Conservation (phyloP, 2,888 invertebrate species). For the Octonoba sinensis region DNA sequence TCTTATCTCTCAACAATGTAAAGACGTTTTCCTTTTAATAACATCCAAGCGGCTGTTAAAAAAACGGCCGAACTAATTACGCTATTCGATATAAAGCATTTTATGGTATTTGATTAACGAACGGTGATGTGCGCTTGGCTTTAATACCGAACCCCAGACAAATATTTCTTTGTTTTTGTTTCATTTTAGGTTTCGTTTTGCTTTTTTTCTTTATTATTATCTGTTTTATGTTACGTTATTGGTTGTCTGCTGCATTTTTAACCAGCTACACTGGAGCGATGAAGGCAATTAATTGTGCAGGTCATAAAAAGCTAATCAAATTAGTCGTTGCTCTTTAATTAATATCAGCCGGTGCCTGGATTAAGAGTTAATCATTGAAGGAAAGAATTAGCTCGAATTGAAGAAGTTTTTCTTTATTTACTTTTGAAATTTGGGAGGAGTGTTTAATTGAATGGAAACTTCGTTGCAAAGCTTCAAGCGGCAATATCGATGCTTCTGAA, state of each 20-base stretch:
- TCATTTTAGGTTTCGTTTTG: not conserved
- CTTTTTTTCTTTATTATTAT: not conserved
- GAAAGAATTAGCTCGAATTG: no score
- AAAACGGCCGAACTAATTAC: conserved; percentile 26
- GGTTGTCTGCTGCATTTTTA: not conserved
- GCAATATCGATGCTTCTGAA: no score
- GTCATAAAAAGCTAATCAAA: conserved; percentile 28
- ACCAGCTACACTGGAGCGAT: not conserved
- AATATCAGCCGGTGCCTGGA: not conserved
- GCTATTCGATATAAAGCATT: conserved; percentile 21
- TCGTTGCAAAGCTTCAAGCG: no score
- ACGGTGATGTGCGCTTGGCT: not conserved
- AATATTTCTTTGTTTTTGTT: not conserved
- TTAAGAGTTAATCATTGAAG: no score
- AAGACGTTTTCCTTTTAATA: no score
- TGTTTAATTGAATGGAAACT: no score
- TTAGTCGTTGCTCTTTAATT: not conserved
- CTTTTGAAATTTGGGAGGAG: no score
- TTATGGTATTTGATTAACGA: conserved; percentile 34
- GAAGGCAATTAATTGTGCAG: conserved; percentile 24
- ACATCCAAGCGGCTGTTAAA: not conserved
- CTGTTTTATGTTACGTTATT: not conserved
- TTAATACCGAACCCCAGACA: no score
- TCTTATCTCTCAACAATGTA: no score
- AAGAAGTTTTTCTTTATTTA: no score